Conservation (phyloP, 2,888 invertebrate genomes). For the Phrixothrix hirtus region DNA sequence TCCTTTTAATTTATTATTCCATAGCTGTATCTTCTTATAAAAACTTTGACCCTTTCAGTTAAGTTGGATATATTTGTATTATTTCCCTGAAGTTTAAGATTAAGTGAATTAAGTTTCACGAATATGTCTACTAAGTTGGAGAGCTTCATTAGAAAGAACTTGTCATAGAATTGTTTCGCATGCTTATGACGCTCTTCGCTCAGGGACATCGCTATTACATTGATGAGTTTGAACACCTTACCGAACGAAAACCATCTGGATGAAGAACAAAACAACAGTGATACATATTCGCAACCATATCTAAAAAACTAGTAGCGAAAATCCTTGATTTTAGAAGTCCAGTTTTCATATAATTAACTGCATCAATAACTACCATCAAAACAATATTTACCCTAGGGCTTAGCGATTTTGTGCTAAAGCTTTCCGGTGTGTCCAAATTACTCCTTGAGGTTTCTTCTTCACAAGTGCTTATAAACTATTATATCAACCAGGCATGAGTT, state of each 20-base stretch:
- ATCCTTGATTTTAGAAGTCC: neutral
- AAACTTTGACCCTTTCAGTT: too few relatives aligned
- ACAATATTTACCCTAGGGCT: constrained; percentile 5
- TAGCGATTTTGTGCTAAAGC: constrained; percentile 1
- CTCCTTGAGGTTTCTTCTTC: too few relatives aligned
- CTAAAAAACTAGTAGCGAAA: too few relatives aligned
- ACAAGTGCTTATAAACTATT: too few relatives aligned
- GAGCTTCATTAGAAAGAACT: too few relatives aligned
- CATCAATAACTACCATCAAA: constrained; percentile 4
- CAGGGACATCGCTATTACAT: constrained; percentile 5
- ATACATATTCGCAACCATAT: constrained; percentile 7
- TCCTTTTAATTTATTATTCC: constrained; percentile 5
- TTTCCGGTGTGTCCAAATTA: too few relatives aligned
- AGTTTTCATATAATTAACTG: too few relatives aligned
- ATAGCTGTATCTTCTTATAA: constrained; percentile 12
- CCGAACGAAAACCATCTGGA: too few relatives aligned
- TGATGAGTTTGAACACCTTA: neutral
- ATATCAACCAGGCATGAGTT: too few relatives aligned
- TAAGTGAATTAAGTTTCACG: constrained; percentile 7
- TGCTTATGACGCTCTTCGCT: neutral
- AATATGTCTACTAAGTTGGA: constrained; percentile 14
- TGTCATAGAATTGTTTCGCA: too few relatives aligned
- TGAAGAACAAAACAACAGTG: too few relatives aligned
- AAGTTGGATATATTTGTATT: constrained; percentile 3
- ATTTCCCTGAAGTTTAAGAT: too few relatives aligned